Evolutionary conservation across 2,113 vertebrate genomes (phyloP).

Genomic region (Phaetusa simplex): DNA sequence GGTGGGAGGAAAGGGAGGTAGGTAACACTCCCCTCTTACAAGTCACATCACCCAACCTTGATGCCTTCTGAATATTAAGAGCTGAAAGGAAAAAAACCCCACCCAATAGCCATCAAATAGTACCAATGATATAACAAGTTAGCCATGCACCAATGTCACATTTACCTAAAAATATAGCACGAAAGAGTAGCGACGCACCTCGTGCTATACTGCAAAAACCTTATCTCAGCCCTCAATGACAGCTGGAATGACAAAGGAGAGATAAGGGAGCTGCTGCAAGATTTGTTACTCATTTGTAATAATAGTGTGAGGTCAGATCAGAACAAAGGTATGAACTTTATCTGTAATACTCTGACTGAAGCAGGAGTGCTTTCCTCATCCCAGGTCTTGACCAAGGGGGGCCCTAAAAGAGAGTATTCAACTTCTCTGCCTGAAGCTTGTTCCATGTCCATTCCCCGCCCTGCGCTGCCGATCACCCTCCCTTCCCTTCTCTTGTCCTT

Average conservation of each 20-base stretch:
- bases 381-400: rapidly evolving
- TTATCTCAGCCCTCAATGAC: slow-evolving; percentile 28
- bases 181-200: background rate
- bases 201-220: background rate
- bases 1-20: background rate
- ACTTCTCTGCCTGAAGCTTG: background rate
- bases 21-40: background rate
- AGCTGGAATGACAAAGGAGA: slow-evolving; percentile 18
- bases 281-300: background rate
- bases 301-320: slow-evolving; percentile 3
- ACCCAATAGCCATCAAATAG: background rate
- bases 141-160: background rate
- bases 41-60: background rate
- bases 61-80: background rate
- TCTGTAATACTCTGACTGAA: background rate
- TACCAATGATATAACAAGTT: rapidly evolving
- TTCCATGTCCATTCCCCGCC: background rate
- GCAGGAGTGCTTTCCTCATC: background rate
- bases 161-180: slow-evolving; percentile 1
- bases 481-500: background rate
- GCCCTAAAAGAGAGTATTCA: background rate
- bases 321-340: background rate
- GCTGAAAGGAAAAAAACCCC: background rate
- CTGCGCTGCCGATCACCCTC: rapidly evolving
- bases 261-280: slow-evolving; percentile 11